Evolutionary conservation across 2,113 vertebrate genomes (phyloP).

Genomic region (Ophthalmolycus amberensis): DNA sequence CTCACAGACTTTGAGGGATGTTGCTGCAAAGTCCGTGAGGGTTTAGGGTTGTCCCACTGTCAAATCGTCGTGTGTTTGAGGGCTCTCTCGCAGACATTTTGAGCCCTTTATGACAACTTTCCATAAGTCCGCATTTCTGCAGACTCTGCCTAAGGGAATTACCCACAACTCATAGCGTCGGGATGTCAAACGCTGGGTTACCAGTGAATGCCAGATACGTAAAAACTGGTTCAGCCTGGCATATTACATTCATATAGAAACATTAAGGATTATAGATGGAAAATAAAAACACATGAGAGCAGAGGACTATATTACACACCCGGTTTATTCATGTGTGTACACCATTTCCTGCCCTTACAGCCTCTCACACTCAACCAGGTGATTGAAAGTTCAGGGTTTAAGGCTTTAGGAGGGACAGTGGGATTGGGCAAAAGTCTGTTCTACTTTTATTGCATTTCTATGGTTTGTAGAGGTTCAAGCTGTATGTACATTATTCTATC

Average conservation of each 20-base stretch:
- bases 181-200: too few species aligned
- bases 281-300: neutral
- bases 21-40: too few species aligned
- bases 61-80: neutral
- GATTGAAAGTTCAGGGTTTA: neutral
- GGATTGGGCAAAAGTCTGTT: neutral
- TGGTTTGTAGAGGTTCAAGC: neutral
- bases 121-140: neutral
- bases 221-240: neutral
- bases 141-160: too few species aligned
- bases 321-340: neutral
- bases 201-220: too few species aligned
- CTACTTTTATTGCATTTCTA: neutral
- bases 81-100: neutral
- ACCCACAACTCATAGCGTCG: too few species aligned
- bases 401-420: neutral
- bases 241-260: neutral
- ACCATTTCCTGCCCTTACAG: too few species aligned
- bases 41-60: neutral
- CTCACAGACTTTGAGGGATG: neutral
- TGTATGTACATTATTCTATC: neutral
- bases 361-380: neutral
- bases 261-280: neutral
- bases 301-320: neutral
- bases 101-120: neutral